Percentiles rank a stretch among this genome's conserved stretches.
These are phyloP conservation scores for Tanypteryx hageni DNA, from an alignment of 2,888 invertebrate genomes.

Conservation along the genomic window DNA sequence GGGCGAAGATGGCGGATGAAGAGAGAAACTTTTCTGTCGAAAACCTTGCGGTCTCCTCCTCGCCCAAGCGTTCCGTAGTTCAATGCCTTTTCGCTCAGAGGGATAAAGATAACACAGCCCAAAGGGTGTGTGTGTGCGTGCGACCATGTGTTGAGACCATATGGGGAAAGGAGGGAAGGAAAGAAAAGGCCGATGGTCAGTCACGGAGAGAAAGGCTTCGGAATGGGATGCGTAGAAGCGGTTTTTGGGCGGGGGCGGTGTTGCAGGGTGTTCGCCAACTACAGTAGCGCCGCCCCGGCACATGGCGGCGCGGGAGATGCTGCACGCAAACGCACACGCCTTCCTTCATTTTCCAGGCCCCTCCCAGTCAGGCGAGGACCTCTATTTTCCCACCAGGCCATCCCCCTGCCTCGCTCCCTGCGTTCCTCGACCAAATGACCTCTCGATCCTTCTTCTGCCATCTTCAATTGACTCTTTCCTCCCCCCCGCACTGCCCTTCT, in stretches of 20 bases:
- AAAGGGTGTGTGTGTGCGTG: neutral
- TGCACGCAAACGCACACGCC: neutral
- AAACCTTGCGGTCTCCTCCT: neutral
- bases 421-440: neutral
- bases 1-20: too few species aligned
- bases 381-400: too few species aligned
- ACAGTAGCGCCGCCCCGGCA: neutral
- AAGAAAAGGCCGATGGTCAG: neutral
- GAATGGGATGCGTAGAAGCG: too few species aligned
- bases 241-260: neutral
- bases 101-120: neutral
- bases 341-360: too few species aligned
- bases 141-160: constrained; percentile 12
- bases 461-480: neutral
- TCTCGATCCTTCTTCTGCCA: neutral
- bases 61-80: neutral
- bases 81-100: neutral
- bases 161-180: neutral
- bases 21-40: too few species aligned
- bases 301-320: neutral
- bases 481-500: neutral
- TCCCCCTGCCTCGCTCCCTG: neutral
- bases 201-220: neutral
- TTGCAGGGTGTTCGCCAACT: neutral
- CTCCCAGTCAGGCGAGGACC: too few species aligned